phyloP scores from a whole-genome alignment of 2,888 invertebrate genomes.

The Malachius bipustulatus region DNA sequence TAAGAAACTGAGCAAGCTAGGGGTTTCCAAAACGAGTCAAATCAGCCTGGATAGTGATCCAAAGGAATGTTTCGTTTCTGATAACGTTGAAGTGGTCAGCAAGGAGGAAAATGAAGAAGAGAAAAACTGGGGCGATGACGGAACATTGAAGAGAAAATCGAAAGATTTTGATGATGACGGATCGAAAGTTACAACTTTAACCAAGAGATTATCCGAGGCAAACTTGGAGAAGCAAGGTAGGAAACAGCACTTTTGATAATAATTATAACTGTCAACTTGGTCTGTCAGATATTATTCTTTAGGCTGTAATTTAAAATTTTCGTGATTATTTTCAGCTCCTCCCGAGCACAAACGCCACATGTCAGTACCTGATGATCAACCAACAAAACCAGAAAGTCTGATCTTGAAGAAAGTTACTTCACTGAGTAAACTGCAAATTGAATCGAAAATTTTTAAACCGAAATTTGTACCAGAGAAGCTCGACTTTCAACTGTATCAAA shows the following conservation, averaged over 20 bases:
- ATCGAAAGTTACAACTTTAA: slow-evolving; percentile 15
- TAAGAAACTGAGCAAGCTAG: slow-evolving; percentile 34
- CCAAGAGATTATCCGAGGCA: slow-evolving; percentile 23
- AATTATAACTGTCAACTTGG: neutral
- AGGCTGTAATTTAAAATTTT: too few relatives aligned
- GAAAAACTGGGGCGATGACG: slow-evolving; percentile 14
- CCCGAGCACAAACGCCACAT: slow-evolving; percentile 31
- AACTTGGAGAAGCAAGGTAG: slow-evolving; percentile 19
- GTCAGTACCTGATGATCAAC: slow-evolving; percentile 35
- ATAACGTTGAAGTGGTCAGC: slow-evolving; percentile 28
- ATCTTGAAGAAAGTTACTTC: slow-evolving; percentile 77
- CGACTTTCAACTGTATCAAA: slow-evolving; percentile 76
- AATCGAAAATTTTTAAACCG: slow-evolving; percentile 54
- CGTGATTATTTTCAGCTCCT: slow-evolving; percentile 20
- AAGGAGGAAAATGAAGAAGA: slow-evolving; percentile 15
- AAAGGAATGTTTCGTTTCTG: slow-evolving; percentile 26
- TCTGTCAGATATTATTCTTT: neutral
- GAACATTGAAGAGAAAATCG: slow-evolving; percentile 16
- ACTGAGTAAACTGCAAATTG: slow-evolving; percentile 57
- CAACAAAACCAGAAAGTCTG: slow-evolving; percentile 47
- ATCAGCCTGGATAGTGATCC: slow-evolving; percentile 34
- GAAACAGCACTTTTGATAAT: slow-evolving; percentile 7
- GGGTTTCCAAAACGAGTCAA: slow-evolving; percentile 35
- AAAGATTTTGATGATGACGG: slow-evolving; percentile 13
- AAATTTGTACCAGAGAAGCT: slow-evolving; percentile 77